Evolutionary conservation across 2,797 vertebrate genomes (phyloP).

Genomic region (Eupleurogrammus muticus): DNA sequence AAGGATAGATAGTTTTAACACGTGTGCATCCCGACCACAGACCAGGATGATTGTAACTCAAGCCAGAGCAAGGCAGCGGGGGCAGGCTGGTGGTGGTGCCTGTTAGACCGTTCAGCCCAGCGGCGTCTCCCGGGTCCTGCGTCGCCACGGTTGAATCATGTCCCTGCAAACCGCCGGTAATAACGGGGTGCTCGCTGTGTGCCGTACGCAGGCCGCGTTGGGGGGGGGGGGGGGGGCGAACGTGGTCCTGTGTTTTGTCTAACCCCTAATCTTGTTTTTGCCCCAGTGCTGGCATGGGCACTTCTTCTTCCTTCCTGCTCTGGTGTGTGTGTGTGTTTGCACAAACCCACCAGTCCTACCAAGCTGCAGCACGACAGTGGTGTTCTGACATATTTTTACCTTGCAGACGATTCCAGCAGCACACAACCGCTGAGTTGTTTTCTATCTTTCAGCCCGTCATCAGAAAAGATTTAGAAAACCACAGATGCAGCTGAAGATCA

Average conservation of each 20-base stretch:
- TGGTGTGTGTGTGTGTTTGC: conserved; percentile 29
- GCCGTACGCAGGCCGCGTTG: conserved; percentile 21
- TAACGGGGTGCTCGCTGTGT: conserved; percentile 53
- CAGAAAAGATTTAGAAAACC: conserved; percentile 18
- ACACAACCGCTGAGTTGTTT: conserved; percentile 23
- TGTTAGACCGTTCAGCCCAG: conserved; percentile 51
- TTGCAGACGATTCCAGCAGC: neutral
- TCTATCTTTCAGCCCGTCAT: neutral
- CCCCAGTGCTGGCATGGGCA: conserved; percentile 50
- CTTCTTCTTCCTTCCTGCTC: conserved; percentile 56
- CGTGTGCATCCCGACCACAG: conserved; percentile 61
- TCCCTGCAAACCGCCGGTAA: conserved; percentile 58
- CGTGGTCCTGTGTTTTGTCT: conserved; percentile 67
- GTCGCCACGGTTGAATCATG: conserved; percentile 52
- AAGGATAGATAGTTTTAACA: conserved; percentile 59
- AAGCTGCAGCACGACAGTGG: neutral
- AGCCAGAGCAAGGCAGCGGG: conserved; percentile 26
- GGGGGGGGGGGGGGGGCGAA: too few species aligned
- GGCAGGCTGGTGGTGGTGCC: conserved; percentile 32
- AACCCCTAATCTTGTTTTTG: conserved; percentile 66
- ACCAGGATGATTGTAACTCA: conserved; percentile 49
- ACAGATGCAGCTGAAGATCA: conserved; percentile 14
- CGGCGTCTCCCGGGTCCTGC: conserved; percentile 45
- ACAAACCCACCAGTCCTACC: conserved; percentile 17
- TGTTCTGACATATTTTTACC: neutral